Evolutionary conservation across 53 echinoderm and acorn worm species (phyloP).

Genomic region (Temnopleurus reevesii): DNA sequence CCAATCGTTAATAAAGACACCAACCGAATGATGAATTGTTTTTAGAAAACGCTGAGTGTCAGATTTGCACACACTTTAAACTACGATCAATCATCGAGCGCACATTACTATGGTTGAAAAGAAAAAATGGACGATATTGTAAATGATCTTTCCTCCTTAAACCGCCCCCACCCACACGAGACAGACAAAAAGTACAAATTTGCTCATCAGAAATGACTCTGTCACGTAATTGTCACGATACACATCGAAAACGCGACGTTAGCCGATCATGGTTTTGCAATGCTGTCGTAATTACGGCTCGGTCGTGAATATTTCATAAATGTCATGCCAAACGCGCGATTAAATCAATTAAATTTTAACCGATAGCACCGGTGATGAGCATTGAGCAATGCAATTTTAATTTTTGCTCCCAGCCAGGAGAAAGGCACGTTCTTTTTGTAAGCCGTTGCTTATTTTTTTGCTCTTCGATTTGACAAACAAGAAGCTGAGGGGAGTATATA

Average conservation of each 20-base stretch:
- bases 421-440: background rate
- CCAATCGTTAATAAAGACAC: background rate
- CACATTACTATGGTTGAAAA: background rate
- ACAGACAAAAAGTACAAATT: background rate
- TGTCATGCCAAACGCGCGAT: conserved; percentile 41
- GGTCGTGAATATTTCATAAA: conserved; percentile 41
- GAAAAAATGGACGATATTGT: background rate
- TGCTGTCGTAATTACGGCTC: conserved; percentile 28
- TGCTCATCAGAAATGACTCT: background rate
- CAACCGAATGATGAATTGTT: background rate
- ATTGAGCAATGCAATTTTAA: conserved; percentile 43
- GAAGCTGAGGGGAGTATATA: too few relatives aligned
- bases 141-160: background rate
- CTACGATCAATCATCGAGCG: background rate
- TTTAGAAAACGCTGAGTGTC: background rate
- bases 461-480: background rate
- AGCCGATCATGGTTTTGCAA: background rate
- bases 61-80: background rate
- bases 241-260: background rate
- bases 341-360: conserved; percentile 45
- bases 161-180: background rate
- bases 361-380: conserved; percentile 16
- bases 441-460: background rate
- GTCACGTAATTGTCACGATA: background rate
- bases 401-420: background rate